Evolutionary conservation across 2,113 vertebrate species (phyloP).

Genomic region (Sebastes fasciatus): DNA sequence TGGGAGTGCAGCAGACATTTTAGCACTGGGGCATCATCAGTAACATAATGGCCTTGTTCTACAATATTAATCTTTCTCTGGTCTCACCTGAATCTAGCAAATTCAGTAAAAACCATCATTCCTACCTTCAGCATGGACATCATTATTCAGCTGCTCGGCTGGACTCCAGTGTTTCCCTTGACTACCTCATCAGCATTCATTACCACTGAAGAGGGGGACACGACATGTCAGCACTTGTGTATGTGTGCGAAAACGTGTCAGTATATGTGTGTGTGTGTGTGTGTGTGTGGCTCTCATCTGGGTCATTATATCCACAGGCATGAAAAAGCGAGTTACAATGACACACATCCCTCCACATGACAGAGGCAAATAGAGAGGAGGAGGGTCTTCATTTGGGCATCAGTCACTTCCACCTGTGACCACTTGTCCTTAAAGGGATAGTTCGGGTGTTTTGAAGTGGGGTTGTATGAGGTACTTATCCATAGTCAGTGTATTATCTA

Average conservation of each 20-base stretch:
- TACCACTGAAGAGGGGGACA: constrained; percentile 45
- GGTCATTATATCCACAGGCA: constrained; percentile 75
- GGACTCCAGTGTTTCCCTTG: constrained; percentile 53
- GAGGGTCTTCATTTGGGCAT: constrained; percentile 30
- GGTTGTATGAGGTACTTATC: too few relatives aligned
- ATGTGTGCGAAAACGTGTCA: constrained; percentile 18
- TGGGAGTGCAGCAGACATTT: neutral
- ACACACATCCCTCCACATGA: constrained; percentile 58
- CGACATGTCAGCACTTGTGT: constrained; percentile 34
- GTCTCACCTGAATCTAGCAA: neutral
- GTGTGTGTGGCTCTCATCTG: constrained; percentile 61
- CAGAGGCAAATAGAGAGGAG: constrained; percentile 32
- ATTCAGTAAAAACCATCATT: neutral
- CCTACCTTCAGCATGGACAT: constrained; percentile 31
- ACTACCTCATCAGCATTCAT: constrained; percentile 71
- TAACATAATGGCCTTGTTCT: constrained; percentile 4
- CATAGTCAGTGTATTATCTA: too few relatives aligned
- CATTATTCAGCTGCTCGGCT: constrained; percentile 46
- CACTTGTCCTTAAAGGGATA: constrained; percentile 18
- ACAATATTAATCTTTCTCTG: neutral
- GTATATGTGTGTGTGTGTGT: constrained; percentile 6
- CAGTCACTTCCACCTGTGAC: constrained; percentile 66
- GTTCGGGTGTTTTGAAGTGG: too few relatives aligned
- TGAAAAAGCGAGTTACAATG: constrained; percentile 60
- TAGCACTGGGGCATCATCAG: neutral